Conservation (phyloP, 2,888 invertebrate species). For the Trileptium ribeirensis region DNA sequence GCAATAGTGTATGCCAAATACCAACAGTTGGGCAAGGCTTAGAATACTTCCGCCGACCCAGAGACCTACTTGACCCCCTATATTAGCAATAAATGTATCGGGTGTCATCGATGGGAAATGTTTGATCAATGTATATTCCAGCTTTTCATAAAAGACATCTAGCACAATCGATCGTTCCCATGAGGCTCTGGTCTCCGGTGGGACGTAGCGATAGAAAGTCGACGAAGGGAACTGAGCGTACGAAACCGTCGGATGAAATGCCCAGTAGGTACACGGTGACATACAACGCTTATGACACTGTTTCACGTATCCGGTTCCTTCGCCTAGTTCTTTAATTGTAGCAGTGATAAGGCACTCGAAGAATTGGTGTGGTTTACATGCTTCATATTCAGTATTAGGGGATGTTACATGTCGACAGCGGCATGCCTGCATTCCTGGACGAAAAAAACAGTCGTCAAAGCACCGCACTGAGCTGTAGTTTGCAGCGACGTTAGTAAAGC, state of each 20-base stretch:
- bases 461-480: constrained; percentile 37
- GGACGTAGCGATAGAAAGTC: not conserved
- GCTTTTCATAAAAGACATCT: not conserved
- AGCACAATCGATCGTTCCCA: not conserved
- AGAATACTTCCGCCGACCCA: not conserved
- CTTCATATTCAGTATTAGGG: not conserved
- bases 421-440: constrained; percentile 38
- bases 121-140: not conserved
- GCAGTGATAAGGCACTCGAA: constrained; percentile 13
- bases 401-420: constrained; percentile 42
- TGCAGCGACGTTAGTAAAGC: constrained; percentile 35
- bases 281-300: constrained; percentile 32
- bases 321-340: not conserved
- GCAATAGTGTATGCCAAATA: not conserved
- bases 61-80: constrained; percentile 6
- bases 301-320: not conserved
- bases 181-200: not conserved
- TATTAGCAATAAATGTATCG: not conserved
- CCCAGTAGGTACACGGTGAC: constrained; percentile 44
- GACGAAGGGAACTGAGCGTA: constrained; percentile 39
- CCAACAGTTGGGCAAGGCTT: not conserved
- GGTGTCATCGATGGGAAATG: constrained; percentile 7
- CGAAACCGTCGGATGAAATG: constrained; percentile 41
- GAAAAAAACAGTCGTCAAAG: constrained; percentile 39
- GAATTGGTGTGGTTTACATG: constrained; percentile 14